Conservation (phyloP, 2,797 vertebrate genomes). For the Menidia menidia region DNA sequence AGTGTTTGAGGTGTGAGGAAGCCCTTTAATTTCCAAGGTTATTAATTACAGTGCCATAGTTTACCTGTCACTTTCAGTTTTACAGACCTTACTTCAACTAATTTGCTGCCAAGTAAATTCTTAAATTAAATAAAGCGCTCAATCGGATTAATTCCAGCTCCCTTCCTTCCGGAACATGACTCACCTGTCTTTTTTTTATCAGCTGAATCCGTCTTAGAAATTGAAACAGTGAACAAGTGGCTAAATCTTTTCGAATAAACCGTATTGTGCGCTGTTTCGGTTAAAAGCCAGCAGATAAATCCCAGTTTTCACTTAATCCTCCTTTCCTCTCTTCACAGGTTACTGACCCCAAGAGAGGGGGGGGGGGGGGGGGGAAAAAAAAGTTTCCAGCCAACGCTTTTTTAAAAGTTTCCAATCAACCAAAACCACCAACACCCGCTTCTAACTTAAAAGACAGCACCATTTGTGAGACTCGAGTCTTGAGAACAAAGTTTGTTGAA, state of each 20-base stretch:
- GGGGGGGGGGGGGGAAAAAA: neutral
- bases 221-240: too few relatives aligned
- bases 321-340: conserved; percentile 64
- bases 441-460: conserved; percentile 38
- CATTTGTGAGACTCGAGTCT: conserved; percentile 51
- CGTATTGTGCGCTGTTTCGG: neutral
- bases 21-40: too few relatives aligned
- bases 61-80: too few relatives aligned
- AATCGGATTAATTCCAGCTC: neutral
- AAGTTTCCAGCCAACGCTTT: conserved; percentile 18
- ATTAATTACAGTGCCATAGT: too few relatives aligned
- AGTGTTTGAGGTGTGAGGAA: too few relatives aligned
- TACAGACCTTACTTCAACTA: neutral
- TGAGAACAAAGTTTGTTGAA: conserved; percentile 9
- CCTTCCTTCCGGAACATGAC: conserved; percentile 15
- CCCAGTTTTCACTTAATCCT: conserved; percentile 45
- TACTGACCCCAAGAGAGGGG: conserved; percentile 64
- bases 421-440: conserved; percentile 59
- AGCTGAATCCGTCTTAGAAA: conserved; percentile 35
- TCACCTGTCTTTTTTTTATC: conserved; percentile 62
- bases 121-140: neutral
- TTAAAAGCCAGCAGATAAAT: conserved; percentile 35
- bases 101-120: neutral
- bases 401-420: conserved; percentile 43
- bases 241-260: too few relatives aligned